Evolutionary conservation across 2,888 invertebrate species (phyloP).

Genomic region (Ormyrus rosae): DNA sequence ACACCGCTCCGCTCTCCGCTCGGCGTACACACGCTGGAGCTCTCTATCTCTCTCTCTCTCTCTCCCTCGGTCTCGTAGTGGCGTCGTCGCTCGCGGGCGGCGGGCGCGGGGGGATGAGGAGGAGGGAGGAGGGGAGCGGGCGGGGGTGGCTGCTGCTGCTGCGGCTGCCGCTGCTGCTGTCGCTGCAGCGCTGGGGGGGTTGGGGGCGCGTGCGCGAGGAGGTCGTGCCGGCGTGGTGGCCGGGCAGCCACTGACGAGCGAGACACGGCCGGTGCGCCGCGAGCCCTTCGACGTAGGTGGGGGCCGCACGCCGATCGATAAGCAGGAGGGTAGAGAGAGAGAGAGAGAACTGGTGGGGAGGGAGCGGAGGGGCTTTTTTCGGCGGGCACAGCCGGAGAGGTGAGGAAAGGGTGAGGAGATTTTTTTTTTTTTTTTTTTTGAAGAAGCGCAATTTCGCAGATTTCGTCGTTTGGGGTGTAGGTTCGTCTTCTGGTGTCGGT

Average conservation of each 20-base stretch:
- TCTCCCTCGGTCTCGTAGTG: too few species aligned
- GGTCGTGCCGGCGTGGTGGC: slow-evolving; percentile 73
- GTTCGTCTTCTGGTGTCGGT: too few species aligned
- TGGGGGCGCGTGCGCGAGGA: slow-evolving; percentile 28
- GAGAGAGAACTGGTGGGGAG: background rate
- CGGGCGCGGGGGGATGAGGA: background rate
- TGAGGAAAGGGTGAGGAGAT: too few species aligned
- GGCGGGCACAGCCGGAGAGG: too few species aligned
- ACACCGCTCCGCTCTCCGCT: too few species aligned
- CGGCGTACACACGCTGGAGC: too few species aligned
- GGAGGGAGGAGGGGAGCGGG: background rate
- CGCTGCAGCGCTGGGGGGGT: background rate
- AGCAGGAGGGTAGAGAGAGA: slow-evolving; percentile 30
- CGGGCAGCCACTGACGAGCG: slow-evolving; percentile 71
- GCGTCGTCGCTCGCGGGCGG: too few species aligned
- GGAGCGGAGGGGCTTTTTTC: too few species aligned
- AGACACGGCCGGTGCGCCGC: slow-evolving; percentile 57
- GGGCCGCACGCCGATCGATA: background rate
- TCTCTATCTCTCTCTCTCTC: too few species aligned
- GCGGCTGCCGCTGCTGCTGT: slow-evolving; percentile 1
- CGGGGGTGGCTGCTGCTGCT: background rate
- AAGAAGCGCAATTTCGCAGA: too few species aligned
- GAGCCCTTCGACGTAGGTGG: background rate
- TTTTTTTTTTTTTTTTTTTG: too few species aligned
- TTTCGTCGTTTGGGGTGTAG: too few species aligned